Conservation (phyloP, 2,113 vertebrate genomes). For the Geococcyx californianus region DNA sequence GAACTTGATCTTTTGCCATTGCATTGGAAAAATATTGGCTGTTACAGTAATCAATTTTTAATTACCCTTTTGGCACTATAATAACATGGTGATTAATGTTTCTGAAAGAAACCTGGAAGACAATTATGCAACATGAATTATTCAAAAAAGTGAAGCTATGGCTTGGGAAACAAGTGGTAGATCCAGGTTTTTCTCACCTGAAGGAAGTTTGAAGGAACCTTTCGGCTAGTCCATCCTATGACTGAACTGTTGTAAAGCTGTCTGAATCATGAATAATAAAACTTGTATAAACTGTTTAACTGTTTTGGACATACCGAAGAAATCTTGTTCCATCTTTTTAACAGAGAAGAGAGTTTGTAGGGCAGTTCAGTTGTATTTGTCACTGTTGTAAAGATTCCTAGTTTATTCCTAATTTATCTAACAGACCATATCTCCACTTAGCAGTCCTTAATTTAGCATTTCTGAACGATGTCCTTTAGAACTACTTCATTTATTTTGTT, state of each 20-base stretch:
- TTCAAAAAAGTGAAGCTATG: background rate
- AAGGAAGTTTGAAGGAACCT: background rate
- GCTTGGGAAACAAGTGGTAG: background rate
- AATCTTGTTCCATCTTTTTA: background rate
- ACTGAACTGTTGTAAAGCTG: background rate
- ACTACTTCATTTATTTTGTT: background rate
- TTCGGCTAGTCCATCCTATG: background rate
- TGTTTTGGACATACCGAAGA: background rate
- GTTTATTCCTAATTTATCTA: background rate
- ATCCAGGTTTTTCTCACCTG: background rate
- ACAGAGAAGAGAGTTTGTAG: background rate
- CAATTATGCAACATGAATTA: slow-evolving; percentile 12
- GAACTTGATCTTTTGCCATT: background rate
- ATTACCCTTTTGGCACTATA: slow-evolving; percentile 5
- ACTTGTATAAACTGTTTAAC: background rate
- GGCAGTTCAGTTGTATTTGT: background rate
- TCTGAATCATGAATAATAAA: background rate
- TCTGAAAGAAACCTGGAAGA: slow-evolving; percentile 36
- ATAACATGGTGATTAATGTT: slow-evolving; percentile 35
- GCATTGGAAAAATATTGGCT: background rate
- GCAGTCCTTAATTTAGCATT: background rate
- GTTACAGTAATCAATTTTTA: background rate
- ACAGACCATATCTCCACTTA: background rate
- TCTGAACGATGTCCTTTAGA: background rate
- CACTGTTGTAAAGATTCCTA: background rate